Conservation (phyloP, 2,888 invertebrate genomes). For the Lasioglossum lativentre region DNA sequence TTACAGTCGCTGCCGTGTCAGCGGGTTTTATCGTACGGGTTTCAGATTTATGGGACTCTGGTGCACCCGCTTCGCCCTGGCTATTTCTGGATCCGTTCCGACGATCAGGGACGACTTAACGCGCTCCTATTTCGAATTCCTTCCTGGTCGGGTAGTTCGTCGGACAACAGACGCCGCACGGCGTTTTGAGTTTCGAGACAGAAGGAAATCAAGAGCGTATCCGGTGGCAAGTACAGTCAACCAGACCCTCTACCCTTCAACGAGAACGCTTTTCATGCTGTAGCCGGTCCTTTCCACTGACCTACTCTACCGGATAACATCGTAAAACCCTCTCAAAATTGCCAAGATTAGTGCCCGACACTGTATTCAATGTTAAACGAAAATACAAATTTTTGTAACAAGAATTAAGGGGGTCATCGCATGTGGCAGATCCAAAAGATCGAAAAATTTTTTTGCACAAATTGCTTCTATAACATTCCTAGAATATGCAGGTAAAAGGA, state of each 20-base stretch:
- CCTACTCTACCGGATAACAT: not conserved
- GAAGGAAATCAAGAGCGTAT: not conserved
- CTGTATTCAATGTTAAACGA: not conserved
- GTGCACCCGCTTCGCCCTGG: slow-evolving; percentile 43
- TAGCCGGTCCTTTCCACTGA: not conserved
- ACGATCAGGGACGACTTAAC: slow-evolving; percentile 54
- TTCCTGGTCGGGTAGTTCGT: not conserved
- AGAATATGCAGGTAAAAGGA: too few relatives aligned
- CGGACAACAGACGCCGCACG: not conserved
- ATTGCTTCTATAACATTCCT: too few relatives aligned
- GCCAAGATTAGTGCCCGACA: not conserved
- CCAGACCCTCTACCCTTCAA: not conserved
- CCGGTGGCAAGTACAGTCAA: not conserved
- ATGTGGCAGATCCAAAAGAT: too few relatives aligned
- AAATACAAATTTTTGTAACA: not conserved
- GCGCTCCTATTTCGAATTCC: slow-evolving; percentile 17
- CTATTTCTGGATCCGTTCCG: slow-evolving; percentile 66
- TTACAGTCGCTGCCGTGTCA: slow-evolving; percentile 76
- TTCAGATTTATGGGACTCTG: slow-evolving; percentile 73
- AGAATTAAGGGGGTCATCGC: too few relatives aligned
- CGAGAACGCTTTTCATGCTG: not conserved
- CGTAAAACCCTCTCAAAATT: not conserved
- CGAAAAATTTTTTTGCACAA: too few relatives aligned
- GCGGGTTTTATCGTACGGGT: slow-evolving; percentile 74
- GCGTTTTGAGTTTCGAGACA: not conserved